Base-by-base conservation (phyloP, 2,888 invertebrate genomes). In the Flexamia atlantica region DNA sequence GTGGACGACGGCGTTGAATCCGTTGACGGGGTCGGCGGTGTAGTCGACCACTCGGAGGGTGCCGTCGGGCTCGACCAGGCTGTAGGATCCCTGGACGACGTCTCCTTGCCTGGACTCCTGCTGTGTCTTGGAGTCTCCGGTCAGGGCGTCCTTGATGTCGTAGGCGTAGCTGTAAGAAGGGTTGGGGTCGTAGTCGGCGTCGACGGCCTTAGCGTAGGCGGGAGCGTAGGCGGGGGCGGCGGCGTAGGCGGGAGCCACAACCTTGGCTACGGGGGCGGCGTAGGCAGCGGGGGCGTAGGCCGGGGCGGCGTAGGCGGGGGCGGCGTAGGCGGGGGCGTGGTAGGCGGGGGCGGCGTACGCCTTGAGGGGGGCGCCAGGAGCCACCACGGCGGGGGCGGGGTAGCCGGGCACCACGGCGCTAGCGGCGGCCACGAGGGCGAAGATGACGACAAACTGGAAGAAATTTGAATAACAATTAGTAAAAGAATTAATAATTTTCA, bases 31-130 rank as follows among this genome's bases (percentile, higher is more conserved):
- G 86, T 88, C 88, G 68, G 88, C 88, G 84, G 87, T 87, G 87
- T 88, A 88, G 53, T 88, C 87, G 68, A 88, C 88, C 80, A 87
- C 87, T 7, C 82, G 68, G 30, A 42, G 70, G 36, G 82, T 64
- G 42, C 82, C 82, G 72, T 82, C 82, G 12, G 82, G 82, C 53
- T 82, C 82, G 70, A 50, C 50, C 30, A 82, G 70, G 53, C 91
- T 91, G 89, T 92, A 92, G 85, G 91, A 90, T 83, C 92, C 92
- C 86, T 91, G 91, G 60, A 92, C 93, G 74, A 87, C 87, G 32
- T 87, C 87, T 81, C 87, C 87, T 70, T 86, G 85, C 40, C 87
- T 86, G 86, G 84, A 84, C 70, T 87, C 87, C 79, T 86, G 86
- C 83, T 87, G 87, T 85, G 85, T 85, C 86, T 88, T 87, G 86